A percentile compares a stretch with the other conserved stretches of the same genome.
These are phyloP conservation scores for Druon quercuslanigerum DNA, from an alignment of 1,140 invertebrate genomes.

Conservation along the genomic window DNA sequence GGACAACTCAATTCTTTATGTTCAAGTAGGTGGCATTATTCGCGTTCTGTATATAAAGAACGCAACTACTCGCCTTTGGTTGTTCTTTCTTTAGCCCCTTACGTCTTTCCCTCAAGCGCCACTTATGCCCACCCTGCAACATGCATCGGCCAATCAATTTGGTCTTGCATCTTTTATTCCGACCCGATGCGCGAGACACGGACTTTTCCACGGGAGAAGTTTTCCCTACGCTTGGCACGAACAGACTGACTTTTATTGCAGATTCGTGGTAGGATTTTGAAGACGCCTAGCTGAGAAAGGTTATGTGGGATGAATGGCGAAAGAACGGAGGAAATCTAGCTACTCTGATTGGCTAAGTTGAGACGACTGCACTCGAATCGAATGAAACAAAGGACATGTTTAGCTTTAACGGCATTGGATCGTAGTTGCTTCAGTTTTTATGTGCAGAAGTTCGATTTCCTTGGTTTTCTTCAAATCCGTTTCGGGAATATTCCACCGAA, in stretches of 20 bases:
- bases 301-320: too few relatives aligned
- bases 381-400: too few relatives aligned
- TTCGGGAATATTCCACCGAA: too few relatives aligned
- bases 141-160: slow-evolving; percentile 29
- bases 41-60: slow-evolving; percentile 13
- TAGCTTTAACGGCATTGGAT: too few relatives aligned
- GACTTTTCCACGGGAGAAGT: not conserved
- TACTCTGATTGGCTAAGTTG: too few relatives aligned
- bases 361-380: too few relatives aligned
- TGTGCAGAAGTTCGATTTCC: too few relatives aligned
- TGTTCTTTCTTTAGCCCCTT: not conserved
- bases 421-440: too few relatives aligned
- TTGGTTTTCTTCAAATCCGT: too few relatives aligned
- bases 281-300: too few relatives aligned
- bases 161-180: slow-evolving; percentile 24
- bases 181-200: not conserved
- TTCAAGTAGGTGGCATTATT: not conserved
- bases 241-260: slow-evolving; percentile 4
- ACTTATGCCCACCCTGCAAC: slow-evolving; percentile 2
- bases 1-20: slow-evolving; percentile 32
- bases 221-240: not conserved
- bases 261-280: slow-evolving; percentile 4
- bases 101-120: slow-evolving; percentile 27
- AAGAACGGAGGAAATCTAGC: too few relatives aligned
- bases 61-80: not conserved